A percentile compares a stretch with the other conserved stretches of the same genome.
Conservation (phyloP, 2,797 vertebrate species). For the Molossus alvarezi region DNA sequence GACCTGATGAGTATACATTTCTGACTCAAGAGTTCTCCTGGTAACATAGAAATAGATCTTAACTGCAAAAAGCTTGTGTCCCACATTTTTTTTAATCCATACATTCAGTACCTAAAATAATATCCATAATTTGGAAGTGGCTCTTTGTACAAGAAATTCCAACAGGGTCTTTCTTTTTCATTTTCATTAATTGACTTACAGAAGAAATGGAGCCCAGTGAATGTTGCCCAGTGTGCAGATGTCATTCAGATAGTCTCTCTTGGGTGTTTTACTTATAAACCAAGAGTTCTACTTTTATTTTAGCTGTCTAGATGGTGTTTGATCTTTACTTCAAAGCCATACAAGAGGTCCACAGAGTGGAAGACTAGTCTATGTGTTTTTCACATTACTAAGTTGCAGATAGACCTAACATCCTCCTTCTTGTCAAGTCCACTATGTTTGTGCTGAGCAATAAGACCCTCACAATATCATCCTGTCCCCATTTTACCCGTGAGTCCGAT, state of each 20-base stretch:
- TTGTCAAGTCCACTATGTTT: not conserved
- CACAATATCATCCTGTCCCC: not conserved
- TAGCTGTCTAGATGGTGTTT: not conserved
- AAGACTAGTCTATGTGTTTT: not conserved
- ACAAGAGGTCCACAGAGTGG: not conserved
- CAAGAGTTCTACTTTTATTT: constrained; percentile 1
- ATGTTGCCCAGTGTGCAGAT: not conserved
- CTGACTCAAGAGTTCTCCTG: not conserved
- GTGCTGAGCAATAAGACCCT: not conserved
- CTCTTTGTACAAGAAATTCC: constrained; percentile 15
- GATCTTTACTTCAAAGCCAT: not conserved
- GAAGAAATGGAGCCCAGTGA: not conserved
- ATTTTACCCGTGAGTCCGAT: not conserved
- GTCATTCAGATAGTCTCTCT: not conserved
- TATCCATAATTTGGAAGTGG: not conserved
- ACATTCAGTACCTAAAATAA: constrained; percentile 31
- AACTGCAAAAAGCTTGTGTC: not conserved
- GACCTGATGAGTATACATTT: not conserved
- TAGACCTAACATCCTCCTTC: not conserved
- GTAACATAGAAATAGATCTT: not conserved
- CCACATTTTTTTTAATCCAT: not conserved
- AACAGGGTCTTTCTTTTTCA: not conserved
- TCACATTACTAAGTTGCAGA: not conserved
- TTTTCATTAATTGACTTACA: not conserved
- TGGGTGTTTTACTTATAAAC: not conserved